phyloP scores from a whole-genome alignment of 2,888 invertebrate genomes.

The Nezara viridula region DNA sequence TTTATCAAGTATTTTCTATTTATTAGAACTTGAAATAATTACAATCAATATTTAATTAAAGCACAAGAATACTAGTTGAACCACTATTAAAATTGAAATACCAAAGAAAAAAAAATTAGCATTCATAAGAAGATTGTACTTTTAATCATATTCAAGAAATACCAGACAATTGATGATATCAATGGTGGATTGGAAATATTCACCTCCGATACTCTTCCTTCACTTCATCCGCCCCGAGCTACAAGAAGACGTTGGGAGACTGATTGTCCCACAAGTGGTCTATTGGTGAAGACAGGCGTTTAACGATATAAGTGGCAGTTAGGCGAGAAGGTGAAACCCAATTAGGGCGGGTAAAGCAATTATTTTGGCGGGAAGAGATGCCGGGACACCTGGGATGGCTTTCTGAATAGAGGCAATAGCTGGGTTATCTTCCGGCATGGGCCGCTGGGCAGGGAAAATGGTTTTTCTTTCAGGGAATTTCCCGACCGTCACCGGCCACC shows the following conservation, averaged over 20 bases:
- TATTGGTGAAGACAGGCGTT: slow-evolving; percentile 25
- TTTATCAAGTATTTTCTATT: no score
- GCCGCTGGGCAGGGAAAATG: slow-evolving; percentile 33
- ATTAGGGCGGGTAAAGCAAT: slow-evolving; percentile 29
- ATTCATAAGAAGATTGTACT: no score
- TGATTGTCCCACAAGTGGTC: slow-evolving; percentile 18
- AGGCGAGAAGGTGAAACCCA: slow-evolving; percentile 30
- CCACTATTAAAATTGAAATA: no score
- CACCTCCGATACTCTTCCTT: background rate
- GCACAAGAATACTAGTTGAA: no score
- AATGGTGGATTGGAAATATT: background rate
- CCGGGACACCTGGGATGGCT: background rate
- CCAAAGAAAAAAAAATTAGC: no score
- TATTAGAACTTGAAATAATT: no score
- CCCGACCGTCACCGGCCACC: background rate
- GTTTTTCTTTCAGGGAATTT: background rate
- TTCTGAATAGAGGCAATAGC: background rate
- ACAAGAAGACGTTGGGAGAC: background rate
- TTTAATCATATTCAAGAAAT: no score
- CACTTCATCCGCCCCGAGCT: background rate
- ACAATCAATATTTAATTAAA: no score
- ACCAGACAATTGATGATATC: background rate
- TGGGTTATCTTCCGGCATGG: slow-evolving; percentile 33
- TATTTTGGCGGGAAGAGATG: slow-evolving; percentile 3
- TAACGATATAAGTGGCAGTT: slow-evolving; percentile 13